phyloP scores from a whole-genome alignment of 2,113 vertebrate species.

The Mixornis gularis region DNA sequence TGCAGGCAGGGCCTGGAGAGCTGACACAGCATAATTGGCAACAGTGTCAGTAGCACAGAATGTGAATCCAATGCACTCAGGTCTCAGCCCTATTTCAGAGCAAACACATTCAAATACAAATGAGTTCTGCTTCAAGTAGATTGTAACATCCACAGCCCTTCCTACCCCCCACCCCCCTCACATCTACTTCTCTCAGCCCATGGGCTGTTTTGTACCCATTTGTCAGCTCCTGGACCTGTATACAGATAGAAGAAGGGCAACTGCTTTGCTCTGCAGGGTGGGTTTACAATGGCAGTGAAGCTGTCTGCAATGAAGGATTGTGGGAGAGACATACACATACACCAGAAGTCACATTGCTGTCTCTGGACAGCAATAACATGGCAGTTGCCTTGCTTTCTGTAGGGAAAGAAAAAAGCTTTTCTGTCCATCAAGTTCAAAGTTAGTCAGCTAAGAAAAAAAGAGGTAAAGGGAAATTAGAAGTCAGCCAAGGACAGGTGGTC shows the following conservation, averaged over 20 bases:
- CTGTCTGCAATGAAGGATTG: slow-evolving; percentile 71
- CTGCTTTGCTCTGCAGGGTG: not conserved
- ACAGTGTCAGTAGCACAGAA: not conserved
- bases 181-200: not conserved
- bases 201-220: not conserved
- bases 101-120: not conserved
- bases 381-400: not conserved
- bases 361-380: slow-evolving; percentile 27
- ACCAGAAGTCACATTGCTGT: slow-evolving; percentile 12
- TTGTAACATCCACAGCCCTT: not conserved
- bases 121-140: not conserved
- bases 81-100: not conserved
- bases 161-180: too few species aligned
- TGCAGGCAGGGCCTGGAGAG: not conserved
- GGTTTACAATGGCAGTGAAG: not conserved
- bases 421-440: not conserved
- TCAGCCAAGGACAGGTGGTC: not conserved
- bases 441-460: not conserved
- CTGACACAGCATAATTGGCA: not conserved
- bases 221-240: not conserved
- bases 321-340: not conserved
- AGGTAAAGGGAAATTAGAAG: not conserved
- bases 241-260: not conserved
- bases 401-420: not conserved
- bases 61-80: not conserved